Percentiles rank a stretch among this genome's conserved stretches.
phyloP scores from a whole-genome alignment of 2,888 invertebrate species.

The Fragum whitleyi region DNA sequence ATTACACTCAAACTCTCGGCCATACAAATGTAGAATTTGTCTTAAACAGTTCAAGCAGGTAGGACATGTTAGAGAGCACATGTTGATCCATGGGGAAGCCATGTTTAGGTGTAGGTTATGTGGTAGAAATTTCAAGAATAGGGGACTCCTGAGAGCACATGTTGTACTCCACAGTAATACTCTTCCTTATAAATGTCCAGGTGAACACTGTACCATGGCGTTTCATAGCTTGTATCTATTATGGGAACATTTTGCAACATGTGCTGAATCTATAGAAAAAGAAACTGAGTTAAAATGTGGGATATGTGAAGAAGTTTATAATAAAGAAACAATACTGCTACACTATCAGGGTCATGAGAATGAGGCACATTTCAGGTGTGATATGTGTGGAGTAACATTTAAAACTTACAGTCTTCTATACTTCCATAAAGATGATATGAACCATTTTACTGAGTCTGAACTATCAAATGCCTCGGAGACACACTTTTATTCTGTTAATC shows the following conservation, averaged over 20 bases:
- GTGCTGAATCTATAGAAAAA: background rate
- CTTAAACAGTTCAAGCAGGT: conserved; percentile 47
- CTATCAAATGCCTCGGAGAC: background rate
- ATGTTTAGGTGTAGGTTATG: conserved; percentile 35
- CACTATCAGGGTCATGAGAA: conserved; percentile 40
- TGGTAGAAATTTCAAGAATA: conserved; percentile 24
- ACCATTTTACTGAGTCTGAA: conserved; percentile 36
- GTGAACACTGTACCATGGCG: conserved; percentile 1
- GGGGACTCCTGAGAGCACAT: conserved; percentile 9
- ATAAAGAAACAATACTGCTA: background rate
- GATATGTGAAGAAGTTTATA: conserved; percentile 20
- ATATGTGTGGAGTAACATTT: conserved; percentile 17
- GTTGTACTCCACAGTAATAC: conserved; percentile 31
- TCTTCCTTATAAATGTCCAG: conserved; percentile 40
- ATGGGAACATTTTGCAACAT: conserved; percentile 4
- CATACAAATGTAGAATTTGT: conserved; percentile 52
- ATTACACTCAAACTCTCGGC: conserved; percentile 45
- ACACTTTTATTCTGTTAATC: background rate
- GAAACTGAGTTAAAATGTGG: conserved; percentile 11
- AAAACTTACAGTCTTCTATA: conserved; percentile 20
- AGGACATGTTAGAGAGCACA: conserved; percentile 48
- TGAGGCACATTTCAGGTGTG: conserved; percentile 39
- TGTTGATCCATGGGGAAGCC: conserved; percentile 35
- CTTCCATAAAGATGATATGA: conserved; percentile 30
- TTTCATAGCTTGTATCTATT: conserved; percentile 20